Conservation (phyloP, 1,140 invertebrate genomes). For the Lucilia cuprina region DNA sequence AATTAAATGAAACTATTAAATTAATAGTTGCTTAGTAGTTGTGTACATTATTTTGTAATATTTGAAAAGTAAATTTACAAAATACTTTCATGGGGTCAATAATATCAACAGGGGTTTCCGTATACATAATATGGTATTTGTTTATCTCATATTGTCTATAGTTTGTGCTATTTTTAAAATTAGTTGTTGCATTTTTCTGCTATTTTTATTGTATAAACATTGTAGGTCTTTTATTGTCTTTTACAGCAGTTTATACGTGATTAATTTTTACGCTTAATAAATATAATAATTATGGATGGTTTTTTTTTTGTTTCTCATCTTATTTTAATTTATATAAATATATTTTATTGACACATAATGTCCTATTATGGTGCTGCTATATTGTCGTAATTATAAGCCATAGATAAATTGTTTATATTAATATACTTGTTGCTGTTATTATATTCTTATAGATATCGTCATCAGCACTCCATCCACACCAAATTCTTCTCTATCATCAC, state of each 20-base stretch:
- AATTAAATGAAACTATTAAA: too few species aligned
- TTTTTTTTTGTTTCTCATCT: not conserved
- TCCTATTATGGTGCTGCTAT: not conserved
- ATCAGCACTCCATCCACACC: conserved; percentile 61
- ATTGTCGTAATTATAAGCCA: not conserved
- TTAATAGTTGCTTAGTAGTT: too few species aligned
- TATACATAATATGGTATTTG: not conserved
- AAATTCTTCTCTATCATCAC: conserved; percentile 47
- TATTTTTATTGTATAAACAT: not conserved
- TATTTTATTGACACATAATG: not conserved
- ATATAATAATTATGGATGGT: not conserved
- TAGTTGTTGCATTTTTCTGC: not conserved
- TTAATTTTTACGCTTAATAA: conserved; percentile 1
- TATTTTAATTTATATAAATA: not conserved
- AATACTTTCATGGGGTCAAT: not conserved
- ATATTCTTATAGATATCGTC: conserved; percentile 50
- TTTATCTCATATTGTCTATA: too few species aligned
- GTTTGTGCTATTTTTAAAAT: too few species aligned
- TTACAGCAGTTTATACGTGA: conserved; percentile 6
- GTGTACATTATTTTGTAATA: too few species aligned
- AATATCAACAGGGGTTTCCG: not conserved
- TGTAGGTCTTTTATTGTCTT: not conserved
- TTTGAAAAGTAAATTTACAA: not conserved
- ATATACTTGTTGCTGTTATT: not conserved
- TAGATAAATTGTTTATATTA: not conserved